phyloP scores from a whole-genome alignment of 2,888 invertebrate species.

The Sturmia bella region DNA sequence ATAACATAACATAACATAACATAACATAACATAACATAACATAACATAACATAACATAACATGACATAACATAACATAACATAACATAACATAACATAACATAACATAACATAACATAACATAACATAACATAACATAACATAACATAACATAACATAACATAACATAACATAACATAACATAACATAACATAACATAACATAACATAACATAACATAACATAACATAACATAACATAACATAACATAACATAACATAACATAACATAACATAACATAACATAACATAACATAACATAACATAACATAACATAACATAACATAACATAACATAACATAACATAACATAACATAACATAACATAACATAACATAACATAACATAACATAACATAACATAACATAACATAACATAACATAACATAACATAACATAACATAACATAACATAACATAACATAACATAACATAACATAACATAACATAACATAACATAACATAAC shows the following conservation, averaged over 20 bases:
- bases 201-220: slow-evolving; percentile 13
- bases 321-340: slow-evolving; percentile 26
- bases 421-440: slow-evolving; percentile 26
- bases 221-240: slow-evolving; percentile 29
- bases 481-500: slow-evolving; percentile 22
- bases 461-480: slow-evolving; percentile 25
- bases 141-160: slow-evolving; percentile 23
- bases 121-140: slow-evolving; percentile 17
- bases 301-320: slow-evolving; percentile 27
- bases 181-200: slow-evolving; percentile 24
- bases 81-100: slow-evolving; percentile 13
- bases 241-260: slow-evolving; percentile 28
- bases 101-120: slow-evolving; percentile 17
- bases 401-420: slow-evolving; percentile 25
- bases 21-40: slow-evolving; percentile 27
- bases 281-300: slow-evolving; percentile 29
- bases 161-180: slow-evolving; percentile 26
- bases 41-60: slow-evolving; percentile 27
- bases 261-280: slow-evolving; percentile 29
- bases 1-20: background rate
- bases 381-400: slow-evolving; percentile 6
- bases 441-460: slow-evolving; percentile 25
- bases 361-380: slow-evolving; percentile 28
- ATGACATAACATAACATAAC: too few relatives aligned
- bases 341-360: slow-evolving; percentile 25